phyloP scores from a whole-genome alignment of 2,888 invertebrate species.

The Aphodius granarius region DNA sequence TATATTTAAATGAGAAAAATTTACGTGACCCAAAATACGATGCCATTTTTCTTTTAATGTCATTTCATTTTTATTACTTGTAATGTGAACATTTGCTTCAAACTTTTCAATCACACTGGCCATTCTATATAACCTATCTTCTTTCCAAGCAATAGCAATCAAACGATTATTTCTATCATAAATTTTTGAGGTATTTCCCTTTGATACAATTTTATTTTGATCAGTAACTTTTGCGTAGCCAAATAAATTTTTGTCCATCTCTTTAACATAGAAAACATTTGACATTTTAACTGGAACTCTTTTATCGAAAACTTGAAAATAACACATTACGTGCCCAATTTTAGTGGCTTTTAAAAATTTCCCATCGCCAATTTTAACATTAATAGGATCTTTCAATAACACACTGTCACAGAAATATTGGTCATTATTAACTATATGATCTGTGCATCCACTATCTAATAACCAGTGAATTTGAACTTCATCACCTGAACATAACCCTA shows the following conservation, averaged over 20 bases:
- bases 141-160: conserved; percentile 30
- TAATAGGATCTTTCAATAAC: conserved; percentile 24
- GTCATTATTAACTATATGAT: conserved; percentile 31
- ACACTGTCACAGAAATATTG: conserved; percentile 22
- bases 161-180: conserved; percentile 26
- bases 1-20: conserved; percentile 34
- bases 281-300: not conserved
- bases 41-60: conserved; percentile 36
- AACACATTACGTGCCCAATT: not conserved
- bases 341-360: too few species aligned
- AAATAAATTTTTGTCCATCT: conserved; percentile 32
- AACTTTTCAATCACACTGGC: conserved; percentile 15
- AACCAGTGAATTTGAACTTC: conserved; percentile 22
- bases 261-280: conserved; percentile 26
- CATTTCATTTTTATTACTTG: conserved; percentile 16
- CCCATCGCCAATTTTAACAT: conserved; percentile 30
- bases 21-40: conserved; percentile 34
- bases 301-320: not conserved
- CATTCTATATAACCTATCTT: conserved; percentile 28
- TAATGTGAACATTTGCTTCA: conserved; percentile 1
- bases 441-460: conserved; percentile 30
- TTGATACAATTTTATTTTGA: conserved; percentile 31
- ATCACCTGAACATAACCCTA: conserved; percentile 5
- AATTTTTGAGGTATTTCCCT: conserved; percentile 26
- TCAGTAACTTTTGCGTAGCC: conserved; percentile 32